These are phyloP conservation scores for Oeneis ivallda DNA, from an alignment of 2,888 invertebrate genomes.

Conservation along the genomic window DNA sequence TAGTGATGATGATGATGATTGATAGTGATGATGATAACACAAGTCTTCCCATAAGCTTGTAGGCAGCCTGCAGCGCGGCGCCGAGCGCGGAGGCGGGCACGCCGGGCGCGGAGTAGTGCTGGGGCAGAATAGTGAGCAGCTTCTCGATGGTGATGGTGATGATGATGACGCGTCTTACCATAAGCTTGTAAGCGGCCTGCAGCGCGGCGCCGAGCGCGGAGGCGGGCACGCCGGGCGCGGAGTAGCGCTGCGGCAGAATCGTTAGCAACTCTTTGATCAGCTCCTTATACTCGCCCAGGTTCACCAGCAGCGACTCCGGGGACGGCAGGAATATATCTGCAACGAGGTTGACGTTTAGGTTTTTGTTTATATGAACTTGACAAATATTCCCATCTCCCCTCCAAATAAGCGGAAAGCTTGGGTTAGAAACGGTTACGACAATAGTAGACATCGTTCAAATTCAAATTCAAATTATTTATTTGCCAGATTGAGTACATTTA, in stretches of 20 bases:
- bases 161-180: conserved; percentile 78
- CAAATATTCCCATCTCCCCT: no score
- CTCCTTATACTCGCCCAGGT: conserved; percentile 92
- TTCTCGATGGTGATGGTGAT: conserved; percentile 86
- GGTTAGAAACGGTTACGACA: no score
- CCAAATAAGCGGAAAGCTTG: no score
- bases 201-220: conserved; percentile 96
- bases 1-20: no score
- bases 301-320: conserved; percentile 95
- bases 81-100: conserved; percentile 92
- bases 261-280: conserved; percentile 87
- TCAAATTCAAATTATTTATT: no score
- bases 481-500: no score
- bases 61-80: conserved; percentile 95
- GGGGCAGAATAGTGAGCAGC: conserved; percentile 89
- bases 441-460: no score
- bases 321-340: conserved; percentile 96
- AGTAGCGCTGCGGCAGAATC: conserved; percentile 90
- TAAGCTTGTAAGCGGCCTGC: conserved; percentile 94
- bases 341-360: conserved; percentile 15
- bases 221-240: conserved; percentile 83
- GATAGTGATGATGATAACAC: no score
- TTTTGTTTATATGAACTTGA: no score
- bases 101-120: conserved; percentile 84
- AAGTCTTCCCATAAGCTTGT: conserved; percentile 92